These are phyloP conservation scores for Rhaphigaster nebulosa DNA, from an alignment of 2,888 invertebrate genomes.

Conservation along the genomic window DNA sequence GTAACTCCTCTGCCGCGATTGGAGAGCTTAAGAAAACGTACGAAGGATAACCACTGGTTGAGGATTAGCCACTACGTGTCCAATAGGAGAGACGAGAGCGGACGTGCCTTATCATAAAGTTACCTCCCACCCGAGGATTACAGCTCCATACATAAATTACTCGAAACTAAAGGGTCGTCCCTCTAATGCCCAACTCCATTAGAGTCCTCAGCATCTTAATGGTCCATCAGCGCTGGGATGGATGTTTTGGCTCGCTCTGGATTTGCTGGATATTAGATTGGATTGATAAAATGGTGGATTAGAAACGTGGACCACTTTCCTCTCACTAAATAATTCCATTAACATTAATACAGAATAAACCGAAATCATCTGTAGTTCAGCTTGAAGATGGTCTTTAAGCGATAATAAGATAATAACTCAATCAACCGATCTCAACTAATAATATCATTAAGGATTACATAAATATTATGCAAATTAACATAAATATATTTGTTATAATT, in stretches of 20 bases:
- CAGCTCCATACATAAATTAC: conserved; percentile 45
- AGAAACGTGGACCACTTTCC: neutral
- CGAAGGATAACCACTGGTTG: neutral
- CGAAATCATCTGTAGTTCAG: neutral
- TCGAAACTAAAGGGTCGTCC: conserved; percentile 1
- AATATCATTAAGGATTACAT: too few relatives aligned
- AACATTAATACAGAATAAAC: neutral
- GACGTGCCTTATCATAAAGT: conserved; percentile 14
- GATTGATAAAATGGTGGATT: conserved; percentile 15
- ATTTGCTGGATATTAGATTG: neutral
- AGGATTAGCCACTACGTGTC: neutral
- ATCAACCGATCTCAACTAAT: too few relatives aligned
- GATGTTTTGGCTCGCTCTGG: neutral
- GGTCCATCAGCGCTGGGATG: neutral
- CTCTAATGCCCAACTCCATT: conserved; percentile 43
- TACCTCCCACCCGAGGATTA: neutral
- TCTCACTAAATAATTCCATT: neutral
- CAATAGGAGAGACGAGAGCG: neutral
- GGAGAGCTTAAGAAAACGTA: neutral
- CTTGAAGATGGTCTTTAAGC: neutral
- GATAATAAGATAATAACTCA: too few relatives aligned
- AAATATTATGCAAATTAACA: too few relatives aligned
- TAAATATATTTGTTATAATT: too few relatives aligned
- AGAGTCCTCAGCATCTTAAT: conserved; percentile 47
- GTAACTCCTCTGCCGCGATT: too few relatives aligned